These are phyloP conservation scores for Diachasmimorpha longicaudata DNA, from an alignment of 1,140 invertebrate genomes.

Conservation along the genomic window DNA sequence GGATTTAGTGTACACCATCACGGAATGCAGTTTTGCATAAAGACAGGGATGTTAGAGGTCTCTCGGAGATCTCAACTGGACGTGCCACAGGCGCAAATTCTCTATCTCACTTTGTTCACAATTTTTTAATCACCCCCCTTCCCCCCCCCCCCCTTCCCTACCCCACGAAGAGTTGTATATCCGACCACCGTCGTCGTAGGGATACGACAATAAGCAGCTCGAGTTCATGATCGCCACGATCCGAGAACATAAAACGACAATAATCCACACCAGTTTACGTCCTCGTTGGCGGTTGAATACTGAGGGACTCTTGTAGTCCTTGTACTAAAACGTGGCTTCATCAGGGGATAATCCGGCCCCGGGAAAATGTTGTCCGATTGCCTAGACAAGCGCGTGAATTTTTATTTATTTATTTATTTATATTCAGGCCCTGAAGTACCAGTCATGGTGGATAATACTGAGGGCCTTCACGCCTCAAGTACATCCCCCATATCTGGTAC, in stretches of 20 bases:
- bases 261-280: conserved; percentile 25
- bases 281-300: not conserved
- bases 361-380: not conserved
- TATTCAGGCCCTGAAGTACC: not conserved
- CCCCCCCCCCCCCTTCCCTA: too few species aligned
- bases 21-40: conserved; percentile 44
- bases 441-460: not conserved
- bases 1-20: conserved; percentile 46
- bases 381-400: not conserved
- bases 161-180: not conserved
- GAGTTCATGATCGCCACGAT: conserved; percentile 20
- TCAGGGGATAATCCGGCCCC: conserved; percentile 6
- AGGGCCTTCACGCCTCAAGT: conserved; percentile 23
- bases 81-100: not conserved
- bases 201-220: conserved; percentile 21
- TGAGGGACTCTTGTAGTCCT: not conserved
- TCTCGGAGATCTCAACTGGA: not conserved
- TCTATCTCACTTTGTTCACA: not conserved
- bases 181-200: conserved; percentile 2
- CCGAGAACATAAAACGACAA: conserved; percentile 28
- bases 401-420: not conserved
- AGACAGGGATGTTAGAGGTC: not conserved
- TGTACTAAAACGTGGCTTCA: conserved; percentile 25
- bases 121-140: not conserved
- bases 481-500: not conserved